Evolutionary conservation across 2,888 invertebrate species (phyloP).

Genomic region (Gibbula magus): DNA sequence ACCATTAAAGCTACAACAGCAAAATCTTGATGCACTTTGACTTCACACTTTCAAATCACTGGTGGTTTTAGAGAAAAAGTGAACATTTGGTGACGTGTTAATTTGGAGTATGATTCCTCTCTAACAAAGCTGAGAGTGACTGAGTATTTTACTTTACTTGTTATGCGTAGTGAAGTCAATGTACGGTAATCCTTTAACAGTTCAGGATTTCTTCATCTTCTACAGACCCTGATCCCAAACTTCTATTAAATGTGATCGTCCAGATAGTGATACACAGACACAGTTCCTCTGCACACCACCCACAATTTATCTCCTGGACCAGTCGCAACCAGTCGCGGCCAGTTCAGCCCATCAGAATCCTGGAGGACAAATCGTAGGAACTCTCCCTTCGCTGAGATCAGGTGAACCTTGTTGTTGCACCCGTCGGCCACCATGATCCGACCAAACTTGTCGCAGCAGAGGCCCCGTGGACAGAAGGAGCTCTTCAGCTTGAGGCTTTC

Average conservation of each 20-base stretch:
- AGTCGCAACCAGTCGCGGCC: conserved; percentile 54
- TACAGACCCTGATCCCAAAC: no score
- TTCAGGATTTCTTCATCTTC: no score
- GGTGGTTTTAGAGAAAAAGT: no score
- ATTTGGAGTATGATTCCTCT: no score
- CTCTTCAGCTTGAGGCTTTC: conserved; percentile 33
- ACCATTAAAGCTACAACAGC: no score
- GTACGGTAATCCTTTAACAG: no score
- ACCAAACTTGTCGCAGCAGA: conserved; percentile 59
- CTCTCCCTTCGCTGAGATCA: conserved; percentile 49
- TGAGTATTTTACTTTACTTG: no score
- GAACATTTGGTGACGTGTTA: no score
- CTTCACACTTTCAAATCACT: no score
- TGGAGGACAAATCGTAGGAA: conserved; percentile 49
- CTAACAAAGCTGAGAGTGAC: no score
- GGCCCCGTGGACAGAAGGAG: conserved; percentile 55
- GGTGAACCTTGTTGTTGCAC: conserved; percentile 50
- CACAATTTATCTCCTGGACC: conserved; percentile 52
- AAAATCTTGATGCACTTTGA: no score
- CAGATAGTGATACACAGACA: conserved; percentile 32
- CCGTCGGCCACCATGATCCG: conserved; percentile 61
- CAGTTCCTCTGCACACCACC: conserved; percentile 50
- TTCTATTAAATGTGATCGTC: background rate
- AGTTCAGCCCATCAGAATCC: conserved; percentile 46
- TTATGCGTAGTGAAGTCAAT: no score